Evolutionary conservation across 2,797 vertebrate species (phyloP).

Genomic region (Coracias cyanogaster): DNA sequence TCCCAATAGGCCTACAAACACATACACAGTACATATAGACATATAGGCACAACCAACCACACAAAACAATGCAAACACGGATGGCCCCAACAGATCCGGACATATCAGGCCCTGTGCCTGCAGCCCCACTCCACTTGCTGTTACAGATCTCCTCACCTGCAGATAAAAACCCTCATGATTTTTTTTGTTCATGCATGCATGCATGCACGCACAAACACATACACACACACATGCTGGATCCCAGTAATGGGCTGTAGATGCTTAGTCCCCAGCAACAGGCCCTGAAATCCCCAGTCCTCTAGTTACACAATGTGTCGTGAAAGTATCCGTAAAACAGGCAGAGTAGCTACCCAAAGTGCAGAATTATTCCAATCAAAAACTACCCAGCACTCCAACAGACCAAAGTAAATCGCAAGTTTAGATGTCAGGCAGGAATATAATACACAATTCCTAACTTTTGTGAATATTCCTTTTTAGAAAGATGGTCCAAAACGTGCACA

Average conservation of each 20-base stretch:
- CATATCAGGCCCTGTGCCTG: background rate
- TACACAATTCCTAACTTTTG: background rate
- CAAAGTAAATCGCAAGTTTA: background rate
- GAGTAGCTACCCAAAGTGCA: background rate
- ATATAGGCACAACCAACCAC: background rate
- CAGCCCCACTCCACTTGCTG: background rate
- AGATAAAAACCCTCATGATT: background rate
- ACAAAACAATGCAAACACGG: background rate
- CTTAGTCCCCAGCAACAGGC: background rate
- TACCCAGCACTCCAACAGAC: background rate
- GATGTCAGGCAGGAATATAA: background rate
- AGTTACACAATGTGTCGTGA: background rate
- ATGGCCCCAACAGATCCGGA: background rate
- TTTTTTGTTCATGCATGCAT: fast-evolving
- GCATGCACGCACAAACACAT: fast-evolving
- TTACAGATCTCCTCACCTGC: background rate
- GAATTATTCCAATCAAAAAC: background rate
- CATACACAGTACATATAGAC: fast-evolving
- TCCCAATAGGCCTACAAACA: background rate
- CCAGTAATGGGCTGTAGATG: background rate
- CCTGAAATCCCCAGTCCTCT: background rate
- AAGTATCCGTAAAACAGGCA: background rate
- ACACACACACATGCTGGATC: no score
- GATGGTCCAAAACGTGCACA: background rate
- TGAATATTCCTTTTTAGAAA: background rate